Evolutionary conservation across 2,797 vertebrate species (phyloP).

Genomic region (Pantherophis alleghaniensis): DNA sequence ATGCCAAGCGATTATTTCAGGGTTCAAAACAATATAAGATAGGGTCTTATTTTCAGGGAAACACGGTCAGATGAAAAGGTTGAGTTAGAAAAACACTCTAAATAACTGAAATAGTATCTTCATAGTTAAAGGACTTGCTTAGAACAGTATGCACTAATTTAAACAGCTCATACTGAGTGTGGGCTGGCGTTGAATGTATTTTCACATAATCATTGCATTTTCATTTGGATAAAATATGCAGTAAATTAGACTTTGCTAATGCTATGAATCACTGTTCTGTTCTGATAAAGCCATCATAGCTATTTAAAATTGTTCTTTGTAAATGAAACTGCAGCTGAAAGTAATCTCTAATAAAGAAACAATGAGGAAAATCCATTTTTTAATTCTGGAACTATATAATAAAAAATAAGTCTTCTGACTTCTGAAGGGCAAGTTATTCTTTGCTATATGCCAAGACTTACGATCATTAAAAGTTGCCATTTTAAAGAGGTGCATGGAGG

Average conservation of each 20-base stretch:
- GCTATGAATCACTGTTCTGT: not conserved
- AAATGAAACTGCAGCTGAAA: not conserved
- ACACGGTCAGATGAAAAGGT: not conserved
- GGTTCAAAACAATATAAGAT: too few species aligned
- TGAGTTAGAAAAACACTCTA: not conserved
- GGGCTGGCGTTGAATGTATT: not conserved
- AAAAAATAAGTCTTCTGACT: not conserved
- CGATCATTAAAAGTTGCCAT: not conserved
- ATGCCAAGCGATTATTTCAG: too few species aligned
- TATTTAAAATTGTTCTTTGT: not conserved
- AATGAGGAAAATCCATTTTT: not conserved
- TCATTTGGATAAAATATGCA: not conserved
- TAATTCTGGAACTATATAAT: not conserved
- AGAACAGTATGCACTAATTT: not conserved
- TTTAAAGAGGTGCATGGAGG: not conserved
- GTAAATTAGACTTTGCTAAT: not conserved
- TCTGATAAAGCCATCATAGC: not conserved
- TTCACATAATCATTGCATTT: not conserved
- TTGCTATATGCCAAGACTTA: not conserved
- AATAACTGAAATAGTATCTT: not conserved
- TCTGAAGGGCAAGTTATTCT: not conserved
- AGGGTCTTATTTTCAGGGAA: too few species aligned
- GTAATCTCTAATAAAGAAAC: not conserved
- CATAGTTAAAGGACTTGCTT: not conserved
- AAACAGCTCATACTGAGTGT: not conserved